Base-by-base conservation (phyloP, 2,888 invertebrate genomes). In the Oscheius sp. region DNA sequence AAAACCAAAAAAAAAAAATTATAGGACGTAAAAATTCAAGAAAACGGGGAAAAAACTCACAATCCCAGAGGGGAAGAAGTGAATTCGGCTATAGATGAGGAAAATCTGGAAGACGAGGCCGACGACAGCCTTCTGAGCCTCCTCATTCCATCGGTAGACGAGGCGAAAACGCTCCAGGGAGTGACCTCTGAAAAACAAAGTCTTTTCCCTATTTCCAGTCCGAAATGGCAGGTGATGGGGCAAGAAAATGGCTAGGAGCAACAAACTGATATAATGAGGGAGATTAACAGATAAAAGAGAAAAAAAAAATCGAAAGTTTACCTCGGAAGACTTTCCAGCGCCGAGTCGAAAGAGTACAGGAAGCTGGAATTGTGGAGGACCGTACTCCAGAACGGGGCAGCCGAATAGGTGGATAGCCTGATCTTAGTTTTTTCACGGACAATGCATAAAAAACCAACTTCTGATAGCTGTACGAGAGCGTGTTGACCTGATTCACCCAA, bases 361-460 rank as follows among this genome's bases (percentile, higher is more conserved):
- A 74, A 68, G 29, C 32, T 53, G 13, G 13, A 7, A 33, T 74
- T 68, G 37, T 50, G 51, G 5, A 50, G n/a, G 4, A 68, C 59
- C 9, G 59, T 68, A 48, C 66, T 74, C 74, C 74, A 74, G 33
- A 74, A 68, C 10, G 47, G 11, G 1, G 68, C 66, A 29, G 74
- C 47, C 10, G 50, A 21, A 2, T 42, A 47, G 32, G 21, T 48
- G 11, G 55, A 35, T 7, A 74, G 11, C 47, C 74, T 73, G n/a
- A 10, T 55, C 47, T 2, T 29, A 42, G 7, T 42, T 3, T 42
- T 42, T 42, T 42, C 3, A 42, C 3, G 51, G 21, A 2, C 11
- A 50, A 35, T 10, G 2, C n/a, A 7, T 4, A 51, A 21, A 51
- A 42, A 13, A 37, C 21, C 21, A 21, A 63, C 73, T 33, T 48